Base-by-base conservation (phyloP, 1,140 invertebrate genomes). In the Pachyrhynchus sulphureomaculatus region DNA sequence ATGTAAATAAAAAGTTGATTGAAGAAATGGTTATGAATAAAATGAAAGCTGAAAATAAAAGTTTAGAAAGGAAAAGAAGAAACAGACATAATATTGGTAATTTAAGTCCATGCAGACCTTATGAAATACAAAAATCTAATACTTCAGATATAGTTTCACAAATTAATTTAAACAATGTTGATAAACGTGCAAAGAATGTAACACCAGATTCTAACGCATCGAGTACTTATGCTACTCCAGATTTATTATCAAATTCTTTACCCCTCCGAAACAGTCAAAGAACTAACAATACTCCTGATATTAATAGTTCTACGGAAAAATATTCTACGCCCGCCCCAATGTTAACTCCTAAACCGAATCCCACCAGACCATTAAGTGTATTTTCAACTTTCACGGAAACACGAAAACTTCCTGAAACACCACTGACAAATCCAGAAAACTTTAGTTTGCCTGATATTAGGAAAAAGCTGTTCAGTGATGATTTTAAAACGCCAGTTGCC, bases 21-120 rank as follows among this genome's bases (percentile, higher is more conserved):
- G 86, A 90, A 68, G 87, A 90, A 72, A 79, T 92, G 72, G 82
- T 92, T 21, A 88, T 91, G 84, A 88, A 88, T 48, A 89, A 89
- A 71, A 79, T 90, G 41, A 82, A 85, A 62, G 83, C 84, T 10
- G 84, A 86, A 62, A 87, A 86, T 60, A 86, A 86, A 64, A 81
- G 66, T 17, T 44, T 76, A 18, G 73, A 76, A 39, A 47, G 69
- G 17, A 70, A 71, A 24, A 65, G 66, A 34, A 42, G 74, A 23
- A 68, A 63, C 52, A 54, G 69, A 10, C 54, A 60, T 13, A 67
- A 56, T 21, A 2, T 55, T 10, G 20, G 37, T 4, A 45, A 37
- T 48, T 55, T 67, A 45, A 68, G 60, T 17, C 68, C 65, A 4
- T 68, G 44, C 24, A 59, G 65, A 37, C 65, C 70, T 1, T 70